These are phyloP conservation scores for Eretmocerus hayati DNA, from an alignment of 2,888 invertebrate species.

Conservation along the genomic window DNA sequence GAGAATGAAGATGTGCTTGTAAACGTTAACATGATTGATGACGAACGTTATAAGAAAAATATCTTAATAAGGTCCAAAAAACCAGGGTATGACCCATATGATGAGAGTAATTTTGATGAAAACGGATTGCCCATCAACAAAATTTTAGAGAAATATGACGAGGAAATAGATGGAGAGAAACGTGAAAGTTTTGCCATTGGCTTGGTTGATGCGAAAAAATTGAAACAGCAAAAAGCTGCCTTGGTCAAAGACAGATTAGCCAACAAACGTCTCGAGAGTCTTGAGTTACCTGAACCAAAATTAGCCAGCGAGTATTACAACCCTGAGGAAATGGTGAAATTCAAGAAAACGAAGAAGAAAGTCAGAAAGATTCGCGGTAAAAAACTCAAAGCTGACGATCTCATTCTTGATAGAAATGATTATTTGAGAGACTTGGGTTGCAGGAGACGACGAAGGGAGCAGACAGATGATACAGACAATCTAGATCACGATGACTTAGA, in stretches of 20 bases:
- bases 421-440: constrained; percentile 43
- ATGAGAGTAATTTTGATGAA: constrained; percentile 69
- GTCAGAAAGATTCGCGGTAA: constrained; percentile 61
- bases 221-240: constrained; percentile 49
- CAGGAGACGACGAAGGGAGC: constrained; percentile 50
- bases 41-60: constrained; percentile 75
- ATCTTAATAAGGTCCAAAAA: constrained; percentile 77
- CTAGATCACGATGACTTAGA: constrained; percentile 55
- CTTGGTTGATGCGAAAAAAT: constrained; percentile 53
- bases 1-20: constrained; percentile 81
- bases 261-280: constrained; percentile 65
- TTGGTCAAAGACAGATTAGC: constrained; percentile 53
- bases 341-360: constrained; percentile 83
- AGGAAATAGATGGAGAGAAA: constrained; percentile 75
- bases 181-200: constrained; percentile 72
- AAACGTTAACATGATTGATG: constrained; percentile 83
- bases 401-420: constrained; percentile 48
- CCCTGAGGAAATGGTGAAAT: constrained; percentile 70
- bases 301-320: constrained; percentile 85
- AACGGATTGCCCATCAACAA: constrained; percentile 58
- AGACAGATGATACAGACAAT: constrained; percentile 47
- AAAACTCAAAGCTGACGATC: constrained; percentile 66
- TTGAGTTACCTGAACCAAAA: constrained; percentile 60
- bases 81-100: constrained; percentile 78
- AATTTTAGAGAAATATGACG: constrained; percentile 88